Evolutionary conservation across 2,113 vertebrate species (phyloP).

Genomic region (Poeciliopsis occidentalis): DNA sequence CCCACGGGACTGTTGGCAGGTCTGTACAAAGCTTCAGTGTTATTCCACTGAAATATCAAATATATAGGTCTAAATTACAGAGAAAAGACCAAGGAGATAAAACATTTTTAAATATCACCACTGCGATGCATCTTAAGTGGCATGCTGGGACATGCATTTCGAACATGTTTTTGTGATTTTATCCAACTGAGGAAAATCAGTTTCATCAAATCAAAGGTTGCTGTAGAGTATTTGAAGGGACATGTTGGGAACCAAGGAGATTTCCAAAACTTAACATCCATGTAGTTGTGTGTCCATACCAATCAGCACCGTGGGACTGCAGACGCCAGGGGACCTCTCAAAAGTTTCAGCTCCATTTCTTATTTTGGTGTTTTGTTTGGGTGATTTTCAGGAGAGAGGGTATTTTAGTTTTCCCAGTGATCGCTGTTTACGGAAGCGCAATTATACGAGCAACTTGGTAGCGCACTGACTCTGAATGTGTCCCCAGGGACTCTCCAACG

Average conservation of each 20-base stretch:
- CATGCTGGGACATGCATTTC: conserved; percentile 2
- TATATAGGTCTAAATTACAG: conserved; percentile 10
- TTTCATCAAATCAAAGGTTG: not conserved
- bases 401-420: conserved; percentile 64
- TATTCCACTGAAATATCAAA: conserved; percentile 35
- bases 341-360: conserved; percentile 36
- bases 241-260: conserved; percentile 5
- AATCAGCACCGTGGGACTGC: conserved; percentile 31
- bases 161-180: not conserved
- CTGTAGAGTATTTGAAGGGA: no score
- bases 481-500: conserved; percentile 40
- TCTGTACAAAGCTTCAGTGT: conserved; percentile 4
- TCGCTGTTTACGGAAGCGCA: conserved; percentile 69
- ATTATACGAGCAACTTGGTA: conserved; percentile 62
- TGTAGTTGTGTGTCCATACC: conserved; percentile 29
- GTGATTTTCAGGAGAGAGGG: conserved; percentile 47
- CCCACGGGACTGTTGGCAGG: conserved; percentile 29
- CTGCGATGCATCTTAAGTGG: not conserved
- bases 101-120: not conserved
- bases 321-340: conserved; percentile 50
- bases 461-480: conserved; percentile 42
- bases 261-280: conserved; percentile 11
- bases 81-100: conserved; percentile 7
- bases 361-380: conserved; percentile 67
- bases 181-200: conserved; percentile 3